A percentile compares a stretch with the other conserved stretches of the same genome.
phyloP scores from a whole-genome alignment of 1,140 invertebrate species.

The Trinorchestia longiramus region DNA sequence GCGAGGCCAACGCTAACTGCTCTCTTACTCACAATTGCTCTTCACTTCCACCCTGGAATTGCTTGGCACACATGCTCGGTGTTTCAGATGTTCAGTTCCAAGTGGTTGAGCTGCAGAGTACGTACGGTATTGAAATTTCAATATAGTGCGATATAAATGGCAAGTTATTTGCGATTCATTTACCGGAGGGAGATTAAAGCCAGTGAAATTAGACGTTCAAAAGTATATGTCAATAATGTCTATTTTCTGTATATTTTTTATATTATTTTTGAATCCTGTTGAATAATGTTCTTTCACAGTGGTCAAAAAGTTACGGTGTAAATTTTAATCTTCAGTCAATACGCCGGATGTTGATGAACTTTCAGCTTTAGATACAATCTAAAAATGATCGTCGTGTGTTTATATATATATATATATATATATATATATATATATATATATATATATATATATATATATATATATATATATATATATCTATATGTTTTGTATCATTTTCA shows the following conservation, averaged over 20 bases:
- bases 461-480: too few species aligned
- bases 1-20: constrained; percentile 45
- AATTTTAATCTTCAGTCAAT: too few species aligned
- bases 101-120: background rate
- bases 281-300: too few species aligned
- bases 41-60: constrained; percentile 15
- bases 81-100: background rate
- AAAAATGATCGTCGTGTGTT: too few species aligned
- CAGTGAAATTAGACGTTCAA: background rate
- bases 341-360: too few species aligned
- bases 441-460: too few species aligned
- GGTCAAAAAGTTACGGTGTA: too few species aligned
- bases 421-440: too few species aligned
- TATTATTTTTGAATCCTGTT: too few species aligned
- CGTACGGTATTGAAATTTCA: background rate
- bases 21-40: constrained; percentile 37
- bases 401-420: too few species aligned
- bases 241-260: background rate
- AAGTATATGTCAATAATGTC: background rate
- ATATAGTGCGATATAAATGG: background rate
- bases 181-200: background rate
- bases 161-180: background rate
- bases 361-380: too few species aligned
- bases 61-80: background rate
- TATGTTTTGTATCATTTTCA: too few species aligned